A percentile compares a stretch with the other conserved stretches of the same genome.
Evolutionary conservation across 2,888 invertebrate genomes (phyloP).

Genomic region (Charanyca ferruginea): DNA sequence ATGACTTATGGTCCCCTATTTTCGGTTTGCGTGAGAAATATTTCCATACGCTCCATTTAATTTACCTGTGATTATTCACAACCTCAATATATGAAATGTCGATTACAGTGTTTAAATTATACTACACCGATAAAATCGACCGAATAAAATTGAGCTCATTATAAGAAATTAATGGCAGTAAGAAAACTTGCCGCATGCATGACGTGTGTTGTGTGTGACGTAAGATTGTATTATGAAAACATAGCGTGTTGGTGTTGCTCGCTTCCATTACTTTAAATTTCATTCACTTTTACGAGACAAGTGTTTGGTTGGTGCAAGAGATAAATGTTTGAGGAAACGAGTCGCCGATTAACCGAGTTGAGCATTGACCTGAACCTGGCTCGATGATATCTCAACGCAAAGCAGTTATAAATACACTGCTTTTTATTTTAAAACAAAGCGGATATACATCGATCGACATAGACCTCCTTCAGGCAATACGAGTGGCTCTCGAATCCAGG

Average conservation of each 20-base stretch:
- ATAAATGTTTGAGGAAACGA: slow-evolving; percentile 49
- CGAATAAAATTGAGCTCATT: slow-evolving; percentile 36
- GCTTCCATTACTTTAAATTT: slow-evolving; percentile 63
- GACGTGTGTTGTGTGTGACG: slow-evolving; percentile 51
- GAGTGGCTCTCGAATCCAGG: slow-evolving; percentile 67
- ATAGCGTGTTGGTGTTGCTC: slow-evolving; percentile 63
- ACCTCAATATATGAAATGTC: slow-evolving; percentile 27
- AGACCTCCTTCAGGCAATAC: slow-evolving; percentile 58
- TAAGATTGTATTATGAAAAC: slow-evolving; percentile 63
- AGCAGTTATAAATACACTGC: slow-evolving; percentile 13
- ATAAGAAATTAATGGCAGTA: slow-evolving; percentile 31
- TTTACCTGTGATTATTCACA: slow-evolving; percentile 46
- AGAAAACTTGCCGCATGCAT: slow-evolving; percentile 22
- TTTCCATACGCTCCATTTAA: slow-evolving; percentile 61
- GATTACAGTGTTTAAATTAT: slow-evolving; percentile 18
- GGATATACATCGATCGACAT: slow-evolving; percentile 57
- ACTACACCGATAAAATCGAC: slow-evolving; percentile 42
- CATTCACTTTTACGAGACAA: slow-evolving; percentile 56
- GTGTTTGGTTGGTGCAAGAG: slow-evolving; percentile 20
- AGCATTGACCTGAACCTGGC: slow-evolving; percentile 42
- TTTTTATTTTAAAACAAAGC: slow-evolving; percentile 45
- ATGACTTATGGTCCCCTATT: slow-evolving; percentile 72
- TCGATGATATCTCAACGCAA: slow-evolving; percentile 12
- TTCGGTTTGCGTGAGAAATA: slow-evolving; percentile 66
- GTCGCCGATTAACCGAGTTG: slow-evolving; percentile 13